Conservation (phyloP, 1,140 invertebrate genomes). For the Nephila pilipes region DNA sequence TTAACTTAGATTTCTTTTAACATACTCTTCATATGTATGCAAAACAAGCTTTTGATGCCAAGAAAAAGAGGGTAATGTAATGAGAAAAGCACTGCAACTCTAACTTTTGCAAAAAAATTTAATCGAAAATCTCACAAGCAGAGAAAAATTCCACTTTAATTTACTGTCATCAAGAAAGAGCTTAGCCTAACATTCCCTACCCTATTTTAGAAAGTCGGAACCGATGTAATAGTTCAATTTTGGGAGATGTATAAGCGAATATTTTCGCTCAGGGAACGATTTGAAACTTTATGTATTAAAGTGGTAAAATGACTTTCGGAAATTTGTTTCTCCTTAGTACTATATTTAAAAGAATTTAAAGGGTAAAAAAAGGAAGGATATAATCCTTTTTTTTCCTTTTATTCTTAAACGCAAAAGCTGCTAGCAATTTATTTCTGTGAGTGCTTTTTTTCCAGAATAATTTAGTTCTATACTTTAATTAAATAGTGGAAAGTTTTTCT, state of each 20-base stretch:
- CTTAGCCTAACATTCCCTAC: not conserved
- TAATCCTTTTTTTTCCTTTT: not conserved
- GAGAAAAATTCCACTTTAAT: constrained; percentile 54
- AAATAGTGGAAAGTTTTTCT: too few species aligned
- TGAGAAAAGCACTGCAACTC: constrained; percentile 12
- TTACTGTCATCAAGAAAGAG: constrained; percentile 39
- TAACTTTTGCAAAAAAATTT: constrained; percentile 13
- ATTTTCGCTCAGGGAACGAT: constrained; percentile 26
- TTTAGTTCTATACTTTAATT: too few species aligned
- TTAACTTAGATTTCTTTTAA: too few species aligned
- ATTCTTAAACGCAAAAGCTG: not conserved
- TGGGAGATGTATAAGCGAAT: not conserved
- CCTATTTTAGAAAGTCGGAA: not conserved
- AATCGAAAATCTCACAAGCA: constrained; percentile 49
- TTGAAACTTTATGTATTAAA: constrained; percentile 52
- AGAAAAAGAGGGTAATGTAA: constrained; percentile 8
- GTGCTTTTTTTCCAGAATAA: not conserved
- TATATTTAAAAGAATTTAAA: constrained; percentile 5
- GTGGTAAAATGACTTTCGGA: constrained; percentile 38
- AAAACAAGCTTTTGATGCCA: constrained; percentile 6
- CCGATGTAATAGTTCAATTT: constrained; percentile 54
- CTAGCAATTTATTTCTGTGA: not conserved
- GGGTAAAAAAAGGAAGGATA: not conserved
- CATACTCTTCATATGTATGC: constrained; percentile 40
- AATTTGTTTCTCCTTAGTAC: constrained; percentile 16